Evolutionary conservation across 2,888 invertebrate species (phyloP).

Genomic region (Baronia brevicornis): DNA sequence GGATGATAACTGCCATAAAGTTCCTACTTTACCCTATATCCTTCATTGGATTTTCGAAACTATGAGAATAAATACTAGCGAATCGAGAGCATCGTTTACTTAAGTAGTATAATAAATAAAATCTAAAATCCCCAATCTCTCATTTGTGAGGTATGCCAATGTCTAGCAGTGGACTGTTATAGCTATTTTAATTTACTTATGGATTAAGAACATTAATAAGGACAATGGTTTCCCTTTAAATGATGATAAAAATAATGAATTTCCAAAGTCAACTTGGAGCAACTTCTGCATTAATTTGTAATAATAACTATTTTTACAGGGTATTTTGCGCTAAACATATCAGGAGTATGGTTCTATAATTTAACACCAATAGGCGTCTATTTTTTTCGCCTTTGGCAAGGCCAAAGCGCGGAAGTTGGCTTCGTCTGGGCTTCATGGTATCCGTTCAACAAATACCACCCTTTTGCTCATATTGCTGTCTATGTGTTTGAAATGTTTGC

Average conservation of each 20-base stretch:
- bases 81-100: neutral
- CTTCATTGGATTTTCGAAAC: conserved; percentile 1
- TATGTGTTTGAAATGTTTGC: conserved; percentile 61
- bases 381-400: conserved; percentile 37
- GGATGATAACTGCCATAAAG: too few relatives aligned
- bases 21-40: neutral
- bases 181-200: too few relatives aligned
- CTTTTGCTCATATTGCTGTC: conserved; percentile 45
- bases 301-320: conserved; percentile 29
- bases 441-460: conserved; percentile 57
- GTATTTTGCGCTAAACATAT: conserved; percentile 49
- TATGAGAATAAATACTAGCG: neutral
- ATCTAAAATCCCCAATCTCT: too few relatives aligned
- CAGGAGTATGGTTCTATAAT: conserved; percentile 60
- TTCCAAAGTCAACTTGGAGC: too few relatives aligned
- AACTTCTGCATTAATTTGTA: neutral
- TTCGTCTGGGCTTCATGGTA: conserved; percentile 66
- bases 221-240: too few relatives aligned
- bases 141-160: too few relatives aligned
- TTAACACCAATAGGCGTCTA: conserved; percentile 52
- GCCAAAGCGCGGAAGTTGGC: conserved; percentile 39
- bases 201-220: too few relatives aligned
- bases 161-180: too few relatives aligned
- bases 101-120: too few relatives aligned
- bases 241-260: too few relatives aligned